phyloP scores from a whole-genome alignment of 2,888 invertebrate species.

The Galerucella nymphaeae region DNA sequence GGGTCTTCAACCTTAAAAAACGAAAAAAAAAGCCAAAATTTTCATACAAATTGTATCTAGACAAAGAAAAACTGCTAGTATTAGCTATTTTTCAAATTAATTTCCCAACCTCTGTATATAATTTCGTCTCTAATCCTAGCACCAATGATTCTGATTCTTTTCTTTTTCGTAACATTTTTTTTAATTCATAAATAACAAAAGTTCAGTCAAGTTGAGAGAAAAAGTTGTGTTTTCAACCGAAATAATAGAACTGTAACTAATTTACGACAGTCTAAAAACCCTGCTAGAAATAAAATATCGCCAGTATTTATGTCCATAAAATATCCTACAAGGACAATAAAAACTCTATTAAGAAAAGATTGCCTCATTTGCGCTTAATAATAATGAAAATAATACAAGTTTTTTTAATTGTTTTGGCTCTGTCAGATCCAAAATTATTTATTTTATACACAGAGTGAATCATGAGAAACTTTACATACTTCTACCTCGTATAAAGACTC shows the following conservation, averaged over 20 bases:
- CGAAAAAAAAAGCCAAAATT: no score
- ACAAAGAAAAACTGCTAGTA: no score
- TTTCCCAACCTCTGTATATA: neutral
- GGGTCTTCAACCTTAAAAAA: no score
- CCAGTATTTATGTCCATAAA: constrained; percentile 4
- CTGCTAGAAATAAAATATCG: neutral
- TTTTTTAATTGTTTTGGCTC: no score
- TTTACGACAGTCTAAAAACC: constrained; percentile 1
- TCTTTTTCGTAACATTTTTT: neutral
- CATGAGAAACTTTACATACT: no score
- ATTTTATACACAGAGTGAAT: no score
- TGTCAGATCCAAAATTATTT: no score
- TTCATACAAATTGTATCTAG: no score
- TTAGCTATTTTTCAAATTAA: neutral
- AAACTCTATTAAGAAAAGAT: neutral
- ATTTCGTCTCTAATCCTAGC: neutral
- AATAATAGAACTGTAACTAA: constrained; percentile 1
- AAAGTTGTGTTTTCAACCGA: neutral
- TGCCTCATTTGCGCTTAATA: neutral
- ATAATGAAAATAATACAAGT: neutral
- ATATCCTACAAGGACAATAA: neutral
- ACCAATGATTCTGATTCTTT: neutral
- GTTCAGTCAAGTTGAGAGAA: neutral
- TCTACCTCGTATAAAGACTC: no score
- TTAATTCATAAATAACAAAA: neutral